These are phyloP conservation scores for Himantopus leucocephalus DNA, from an alignment of 2,113 vertebrate species.

Conservation along the genomic window DNA sequence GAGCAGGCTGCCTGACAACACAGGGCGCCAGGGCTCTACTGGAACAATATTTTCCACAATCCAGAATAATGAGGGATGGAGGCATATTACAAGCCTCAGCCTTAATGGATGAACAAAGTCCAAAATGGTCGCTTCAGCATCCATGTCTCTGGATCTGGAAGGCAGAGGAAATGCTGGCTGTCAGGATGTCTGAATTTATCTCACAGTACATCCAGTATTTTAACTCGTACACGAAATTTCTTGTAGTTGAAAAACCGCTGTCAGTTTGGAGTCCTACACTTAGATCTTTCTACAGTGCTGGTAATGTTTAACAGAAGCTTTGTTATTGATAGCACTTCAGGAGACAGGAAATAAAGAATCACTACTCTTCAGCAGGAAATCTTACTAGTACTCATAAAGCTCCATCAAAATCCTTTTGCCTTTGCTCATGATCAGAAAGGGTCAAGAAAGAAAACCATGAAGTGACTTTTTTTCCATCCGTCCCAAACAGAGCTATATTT, in stretches of 20 bases:
- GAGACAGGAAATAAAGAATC: background rate
- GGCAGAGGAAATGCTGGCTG: background rate
- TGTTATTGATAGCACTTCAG: background rate
- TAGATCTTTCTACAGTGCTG: background rate
- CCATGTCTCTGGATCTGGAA: background rate
- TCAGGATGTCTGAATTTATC: background rate
- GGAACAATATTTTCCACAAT: background rate
- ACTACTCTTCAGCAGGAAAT: background rate
- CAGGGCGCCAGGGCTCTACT: background rate
- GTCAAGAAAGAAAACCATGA: background rate
- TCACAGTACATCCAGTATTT: background rate
- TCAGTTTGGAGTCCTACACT: background rate
- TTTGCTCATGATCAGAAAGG: background rate
- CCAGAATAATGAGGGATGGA: background rate
- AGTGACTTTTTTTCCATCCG: background rate
- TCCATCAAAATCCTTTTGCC: background rate
- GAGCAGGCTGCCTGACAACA: background rate
- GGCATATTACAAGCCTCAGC: background rate
- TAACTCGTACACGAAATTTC: background rate
- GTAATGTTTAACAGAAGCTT: background rate
- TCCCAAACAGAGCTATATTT: background rate
- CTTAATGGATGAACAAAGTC: background rate
- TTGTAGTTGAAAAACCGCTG: background rate
- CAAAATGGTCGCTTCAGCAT: background rate
- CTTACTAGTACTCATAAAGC: background rate